Evolutionary conservation across 2,113 vertebrate genomes (phyloP).

Genomic region (Notarius quadriscutis): DNA sequence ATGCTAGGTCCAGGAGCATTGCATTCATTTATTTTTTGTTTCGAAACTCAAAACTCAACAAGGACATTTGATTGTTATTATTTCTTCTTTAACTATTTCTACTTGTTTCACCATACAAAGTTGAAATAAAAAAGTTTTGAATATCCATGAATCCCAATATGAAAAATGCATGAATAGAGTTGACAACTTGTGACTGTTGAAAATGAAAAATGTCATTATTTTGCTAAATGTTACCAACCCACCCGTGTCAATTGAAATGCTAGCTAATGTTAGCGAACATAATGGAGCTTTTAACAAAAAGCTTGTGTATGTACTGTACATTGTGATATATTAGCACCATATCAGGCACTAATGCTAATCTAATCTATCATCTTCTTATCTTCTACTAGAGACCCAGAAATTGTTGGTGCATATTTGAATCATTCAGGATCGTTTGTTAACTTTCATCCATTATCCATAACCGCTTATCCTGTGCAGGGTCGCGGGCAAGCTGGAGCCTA

Average conservation of each 20-base stretch:
- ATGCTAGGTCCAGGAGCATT: slow-evolving; percentile 10
- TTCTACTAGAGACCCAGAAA: not conserved
- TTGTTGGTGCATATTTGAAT: not conserved
- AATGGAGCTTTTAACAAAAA: not conserved
- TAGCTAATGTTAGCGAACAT: not conserved
- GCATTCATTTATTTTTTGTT: not conserved
- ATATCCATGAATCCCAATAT: not conserved
- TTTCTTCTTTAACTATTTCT: not conserved
- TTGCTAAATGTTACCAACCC: not conserved
- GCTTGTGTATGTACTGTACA: not conserved
- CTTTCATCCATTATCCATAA: no score
- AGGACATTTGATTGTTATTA: not conserved
- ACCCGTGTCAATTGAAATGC: not conserved
- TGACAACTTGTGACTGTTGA: not conserved
- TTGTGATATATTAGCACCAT: not conserved
- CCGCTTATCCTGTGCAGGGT: no score
- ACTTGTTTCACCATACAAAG: not conserved
- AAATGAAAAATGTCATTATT: not conserved
- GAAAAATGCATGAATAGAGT: not conserved
- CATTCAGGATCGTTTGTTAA: not conserved
- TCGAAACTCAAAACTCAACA: not conserved
- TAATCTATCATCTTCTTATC: not conserved
- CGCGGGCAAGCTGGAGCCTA: no score
- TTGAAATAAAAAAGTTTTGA: not conserved
- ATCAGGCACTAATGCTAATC: not conserved